Conservation (phyloP, 2,888 invertebrate species). For the Magallana nippona region DNA sequence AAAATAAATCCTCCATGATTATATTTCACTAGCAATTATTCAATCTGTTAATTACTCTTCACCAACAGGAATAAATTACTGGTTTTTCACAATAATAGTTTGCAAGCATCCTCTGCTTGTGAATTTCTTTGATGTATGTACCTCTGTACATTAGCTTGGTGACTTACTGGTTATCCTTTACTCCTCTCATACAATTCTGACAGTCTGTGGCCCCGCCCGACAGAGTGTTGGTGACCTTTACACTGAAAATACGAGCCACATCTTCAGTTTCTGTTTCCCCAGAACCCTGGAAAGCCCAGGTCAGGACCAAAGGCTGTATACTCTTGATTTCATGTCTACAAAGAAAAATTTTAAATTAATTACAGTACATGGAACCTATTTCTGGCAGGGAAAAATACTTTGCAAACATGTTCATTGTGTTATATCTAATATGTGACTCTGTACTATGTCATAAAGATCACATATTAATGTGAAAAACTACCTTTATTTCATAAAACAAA, state of each 20-base stretch:
- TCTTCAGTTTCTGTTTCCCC: constrained; percentile 70
- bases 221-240: constrained; percentile 83
- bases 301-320: constrained; percentile 80
- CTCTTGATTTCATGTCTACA: constrained; percentile 75
- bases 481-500: background rate
- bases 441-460: too few relatives aligned
- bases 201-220: constrained; percentile 83
- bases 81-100: too few relatives aligned
- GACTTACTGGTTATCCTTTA: constrained; percentile 55
- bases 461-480: too few relatives aligned
- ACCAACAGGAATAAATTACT: too few relatives aligned
- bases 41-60: too few relatives aligned
- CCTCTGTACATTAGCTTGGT: too few relatives aligned
- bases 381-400: background rate
- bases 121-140: too few relatives aligned
- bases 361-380: background rate
- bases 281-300: constrained; percentile 81
- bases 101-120: too few relatives aligned
- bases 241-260: constrained; percentile 81
- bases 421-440: too few relatives aligned
- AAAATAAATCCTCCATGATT: too few relatives aligned
- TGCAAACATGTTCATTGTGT: too few relatives aligned
- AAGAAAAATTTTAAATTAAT: background rate
- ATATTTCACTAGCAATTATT: too few relatives aligned
- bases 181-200: constrained; percentile 80